phyloP scores from a whole-genome alignment of 2,113 vertebrate genomes.

The Chamaea fasciata region DNA sequence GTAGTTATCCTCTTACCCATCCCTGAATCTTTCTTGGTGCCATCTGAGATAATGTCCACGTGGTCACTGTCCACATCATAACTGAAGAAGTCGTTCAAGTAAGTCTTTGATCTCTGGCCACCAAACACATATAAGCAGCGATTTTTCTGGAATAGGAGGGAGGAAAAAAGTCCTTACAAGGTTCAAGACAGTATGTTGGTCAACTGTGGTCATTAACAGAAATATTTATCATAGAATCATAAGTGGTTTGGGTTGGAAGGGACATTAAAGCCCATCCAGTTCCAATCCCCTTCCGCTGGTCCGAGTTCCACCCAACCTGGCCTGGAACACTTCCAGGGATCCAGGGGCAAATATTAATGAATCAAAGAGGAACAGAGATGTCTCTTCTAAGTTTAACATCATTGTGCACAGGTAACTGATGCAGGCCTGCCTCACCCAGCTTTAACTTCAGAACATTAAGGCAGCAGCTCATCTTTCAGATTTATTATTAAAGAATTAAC shows the following conservation, averaged over 20 bases:
- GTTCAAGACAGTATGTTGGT: background rate
- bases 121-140: slow-evolving; percentile 96
- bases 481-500: background rate
- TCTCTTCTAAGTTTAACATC: background rate
- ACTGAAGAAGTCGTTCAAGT: slow-evolving; percentile 99
- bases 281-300: background rate
- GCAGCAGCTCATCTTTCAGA: background rate
- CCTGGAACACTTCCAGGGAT: background rate
- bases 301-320: rapidly evolving
- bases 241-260: background rate
- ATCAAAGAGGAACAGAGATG: background rate
- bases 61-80: slow-evolving; percentile 97
- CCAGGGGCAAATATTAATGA: background rate
- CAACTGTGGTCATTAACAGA: background rate
- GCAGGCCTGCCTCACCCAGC: background rate
- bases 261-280: background rate
- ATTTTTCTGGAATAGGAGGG: slow-evolving; percentile 80
- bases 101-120: slow-evolving; percentile 96
- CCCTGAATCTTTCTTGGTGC: slow-evolving; percentile 98
- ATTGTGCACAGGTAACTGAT: background rate
- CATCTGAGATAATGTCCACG: slow-evolving; percentile 97
- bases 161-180: background rate
- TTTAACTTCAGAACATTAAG: background rate
- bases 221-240: background rate
- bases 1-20: slow-evolving; percentile 83